phyloP scores from a whole-genome alignment of 2,888 invertebrate genomes.

The Nemoura dubitans region DNA sequence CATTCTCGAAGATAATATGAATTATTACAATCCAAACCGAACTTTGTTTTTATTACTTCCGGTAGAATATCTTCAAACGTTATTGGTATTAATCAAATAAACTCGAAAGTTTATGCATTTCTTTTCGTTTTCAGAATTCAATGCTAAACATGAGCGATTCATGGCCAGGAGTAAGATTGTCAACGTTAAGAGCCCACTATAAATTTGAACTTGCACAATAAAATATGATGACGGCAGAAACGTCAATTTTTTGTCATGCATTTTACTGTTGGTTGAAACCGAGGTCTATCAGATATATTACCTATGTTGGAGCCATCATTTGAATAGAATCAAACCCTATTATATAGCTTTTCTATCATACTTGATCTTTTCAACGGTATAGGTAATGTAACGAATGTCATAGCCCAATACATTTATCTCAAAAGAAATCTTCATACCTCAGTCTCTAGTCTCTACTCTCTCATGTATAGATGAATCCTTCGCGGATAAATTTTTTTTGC shows the following conservation, averaged over 20 bases:
- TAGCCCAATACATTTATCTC: neutral
- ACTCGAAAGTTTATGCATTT: neutral
- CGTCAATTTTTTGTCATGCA: neutral
- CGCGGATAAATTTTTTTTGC: no score
- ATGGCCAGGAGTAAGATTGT: neutral
- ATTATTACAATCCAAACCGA: neutral
- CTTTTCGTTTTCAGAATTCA: constrained; percentile 5
- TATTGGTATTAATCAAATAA: constrained; percentile 12
- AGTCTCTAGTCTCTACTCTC: no score
- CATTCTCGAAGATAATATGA: neutral
- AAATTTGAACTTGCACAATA: neutral
- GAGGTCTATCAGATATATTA: neutral
- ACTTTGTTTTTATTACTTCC: neutral
- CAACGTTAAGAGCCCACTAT: neutral
- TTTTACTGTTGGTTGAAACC: neutral
- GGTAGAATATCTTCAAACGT: neutral
- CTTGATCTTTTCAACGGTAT: neutral
- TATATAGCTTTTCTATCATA: neutral
- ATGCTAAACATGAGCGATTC: neutral
- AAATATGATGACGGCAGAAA: neutral
- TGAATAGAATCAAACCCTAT: neutral
- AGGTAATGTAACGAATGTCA: neutral
- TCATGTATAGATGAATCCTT: no score
- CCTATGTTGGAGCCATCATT: neutral
- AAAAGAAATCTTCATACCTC: no score